These are phyloP conservation scores for Buteo buteo DNA, from an alignment of 2,113 vertebrate species.

Conservation along the genomic window DNA sequence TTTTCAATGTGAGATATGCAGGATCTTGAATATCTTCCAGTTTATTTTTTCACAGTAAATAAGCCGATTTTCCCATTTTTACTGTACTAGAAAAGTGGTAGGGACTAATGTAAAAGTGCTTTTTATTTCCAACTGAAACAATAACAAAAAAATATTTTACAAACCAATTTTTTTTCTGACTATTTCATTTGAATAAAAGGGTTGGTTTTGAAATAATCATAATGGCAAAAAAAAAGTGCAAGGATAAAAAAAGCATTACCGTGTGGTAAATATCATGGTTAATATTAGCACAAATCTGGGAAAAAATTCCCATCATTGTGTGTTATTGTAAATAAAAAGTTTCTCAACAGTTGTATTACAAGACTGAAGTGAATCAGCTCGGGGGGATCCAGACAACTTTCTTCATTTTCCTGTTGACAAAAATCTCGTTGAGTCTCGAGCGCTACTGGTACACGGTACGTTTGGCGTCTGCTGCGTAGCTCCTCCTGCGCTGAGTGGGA, in stretches of 20 bases:
- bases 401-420: background rate
- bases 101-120: background rate
- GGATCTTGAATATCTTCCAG: background rate
- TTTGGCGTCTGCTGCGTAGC: rapidly evolving
- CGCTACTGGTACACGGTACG: rapidly evolving
- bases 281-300: background rate
- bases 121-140: background rate
- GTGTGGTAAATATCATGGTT: background rate
- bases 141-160: background rate
- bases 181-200: background rate
- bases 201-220: background rate
- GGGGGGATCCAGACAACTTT: background rate
- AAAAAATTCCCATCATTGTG: background rate
- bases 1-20: background rate
- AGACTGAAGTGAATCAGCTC: background rate
- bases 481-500: background rate
- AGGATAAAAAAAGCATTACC: background rate
- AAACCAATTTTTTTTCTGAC: background rate
- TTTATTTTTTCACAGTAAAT: background rate
- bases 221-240: background rate
- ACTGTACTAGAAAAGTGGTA: background rate
- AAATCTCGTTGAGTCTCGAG: rapidly evolving
- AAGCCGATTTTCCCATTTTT: background rate
- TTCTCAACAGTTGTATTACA: background rate
- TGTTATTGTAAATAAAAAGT: background rate